Evolutionary conservation across 2,113 vertebrate species (phyloP).

Genomic region (Dasyornis broadbenti): DNA sequence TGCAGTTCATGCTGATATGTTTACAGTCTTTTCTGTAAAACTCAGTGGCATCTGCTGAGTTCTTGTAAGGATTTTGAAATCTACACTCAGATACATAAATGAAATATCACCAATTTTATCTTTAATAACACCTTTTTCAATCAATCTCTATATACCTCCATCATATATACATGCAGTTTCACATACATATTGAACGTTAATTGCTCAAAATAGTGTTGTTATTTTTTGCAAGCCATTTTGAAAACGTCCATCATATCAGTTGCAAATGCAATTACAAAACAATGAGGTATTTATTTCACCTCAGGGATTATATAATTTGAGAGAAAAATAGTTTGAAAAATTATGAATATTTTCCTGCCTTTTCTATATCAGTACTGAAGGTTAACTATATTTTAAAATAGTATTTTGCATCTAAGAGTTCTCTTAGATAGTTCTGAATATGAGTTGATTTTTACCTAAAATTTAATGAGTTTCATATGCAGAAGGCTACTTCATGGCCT

Average conservation of each 20-base stretch:
- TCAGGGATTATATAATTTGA: not conserved
- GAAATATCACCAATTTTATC: constrained; percentile 4
- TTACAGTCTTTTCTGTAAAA: constrained; percentile 47
- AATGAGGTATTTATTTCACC: not conserved
- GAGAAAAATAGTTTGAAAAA: not conserved
- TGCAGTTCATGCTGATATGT: constrained; percentile 34
- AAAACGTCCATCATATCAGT: not conserved
- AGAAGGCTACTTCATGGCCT: not conserved
- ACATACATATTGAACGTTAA: not conserved
- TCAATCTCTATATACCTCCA: not conserved
- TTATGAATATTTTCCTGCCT: not conserved
- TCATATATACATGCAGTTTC: not conserved
- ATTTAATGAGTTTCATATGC: not conserved
- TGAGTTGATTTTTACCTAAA: not conserved
- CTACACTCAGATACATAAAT: not conserved
- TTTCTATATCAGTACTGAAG: not conserved
- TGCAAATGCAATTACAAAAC: not conserved
- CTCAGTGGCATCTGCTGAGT: constrained; percentile 42
- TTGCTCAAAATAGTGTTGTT: not conserved
- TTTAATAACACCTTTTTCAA: not conserved
- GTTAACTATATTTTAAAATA: not conserved
- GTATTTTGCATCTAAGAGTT: not conserved
- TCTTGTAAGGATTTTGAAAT: constrained; percentile 38
- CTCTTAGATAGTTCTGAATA: not conserved
- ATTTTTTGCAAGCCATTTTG: not conserved